Percentiles rank a stretch among this genome's conserved stretches.
Evolutionary conservation across 2,797 vertebrate species (phyloP).

Genomic region (Semotilus atromaculatus): DNA sequence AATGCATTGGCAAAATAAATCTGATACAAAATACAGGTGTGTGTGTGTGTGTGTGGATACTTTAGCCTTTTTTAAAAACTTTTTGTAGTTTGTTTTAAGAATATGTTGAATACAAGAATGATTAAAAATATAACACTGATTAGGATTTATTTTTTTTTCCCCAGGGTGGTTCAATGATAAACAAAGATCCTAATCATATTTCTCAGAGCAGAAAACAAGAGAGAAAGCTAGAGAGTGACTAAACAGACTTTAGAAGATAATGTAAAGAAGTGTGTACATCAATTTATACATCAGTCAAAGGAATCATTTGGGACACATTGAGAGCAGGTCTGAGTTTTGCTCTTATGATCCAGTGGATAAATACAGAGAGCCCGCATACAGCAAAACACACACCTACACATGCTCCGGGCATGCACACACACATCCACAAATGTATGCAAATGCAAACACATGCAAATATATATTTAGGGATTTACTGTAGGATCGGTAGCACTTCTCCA

Average conservation of each 20-base stretch:
- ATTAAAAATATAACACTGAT: background rate
- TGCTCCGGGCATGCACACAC: background rate
- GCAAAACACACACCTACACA: constrained; percentile 36
- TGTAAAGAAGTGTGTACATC: background rate
- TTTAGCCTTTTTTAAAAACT: background rate
- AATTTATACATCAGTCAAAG: background rate
- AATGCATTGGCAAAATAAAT: too few relatives aligned
- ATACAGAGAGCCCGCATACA: background rate
- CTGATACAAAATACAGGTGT: too few relatives aligned
- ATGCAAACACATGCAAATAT: background rate
- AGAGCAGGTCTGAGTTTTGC: background rate
- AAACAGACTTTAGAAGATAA: background rate
- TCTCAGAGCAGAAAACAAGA: background rate
- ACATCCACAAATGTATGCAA: background rate
- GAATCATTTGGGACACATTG: background rate
- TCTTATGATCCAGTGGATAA: background rate
- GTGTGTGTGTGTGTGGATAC: too few relatives aligned
- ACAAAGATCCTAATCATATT: background rate
- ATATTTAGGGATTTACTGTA: background rate
- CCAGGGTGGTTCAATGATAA: background rate
- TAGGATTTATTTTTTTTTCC: background rate
- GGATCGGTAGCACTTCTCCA: background rate
- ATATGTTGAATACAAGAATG: background rate
- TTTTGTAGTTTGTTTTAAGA: background rate
- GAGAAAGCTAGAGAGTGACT: background rate